Conservation (phyloP, 2,113 vertebrate species). For the Entomyzon cyanotis region DNA sequence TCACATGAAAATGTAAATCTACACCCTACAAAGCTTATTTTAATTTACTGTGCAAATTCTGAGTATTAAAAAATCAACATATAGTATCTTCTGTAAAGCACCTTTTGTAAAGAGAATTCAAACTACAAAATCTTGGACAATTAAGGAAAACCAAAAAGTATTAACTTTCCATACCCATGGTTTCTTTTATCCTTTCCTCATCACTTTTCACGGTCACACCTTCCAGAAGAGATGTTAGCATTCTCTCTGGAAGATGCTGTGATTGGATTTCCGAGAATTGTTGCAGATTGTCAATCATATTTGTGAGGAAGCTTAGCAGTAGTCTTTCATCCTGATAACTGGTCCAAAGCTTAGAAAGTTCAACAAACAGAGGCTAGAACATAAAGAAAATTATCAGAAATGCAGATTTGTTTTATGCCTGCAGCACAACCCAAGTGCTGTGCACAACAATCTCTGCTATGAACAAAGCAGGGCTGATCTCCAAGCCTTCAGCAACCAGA, state of each 20-base stretch:
- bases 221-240: conserved; percentile 75
- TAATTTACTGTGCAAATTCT: not conserved
- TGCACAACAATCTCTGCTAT: not conserved
- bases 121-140: not conserved
- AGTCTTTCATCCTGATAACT: conserved; percentile 84
- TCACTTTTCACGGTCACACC: conserved; percentile 82
- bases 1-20: not conserved
- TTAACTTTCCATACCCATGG: conserved; percentile 73
- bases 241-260: conserved; percentile 72
- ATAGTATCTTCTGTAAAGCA: not conserved
- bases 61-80: not conserved
- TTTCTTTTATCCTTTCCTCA: conserved; percentile 75
- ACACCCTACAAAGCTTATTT: not conserved
- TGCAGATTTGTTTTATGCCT: not conserved
- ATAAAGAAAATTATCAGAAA: not conserved
- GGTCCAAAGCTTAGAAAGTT: conserved; percentile 82
- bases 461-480: not conserved
- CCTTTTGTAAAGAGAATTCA: not conserved
- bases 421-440: not conserved
- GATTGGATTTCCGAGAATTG: conserved; percentile 77
- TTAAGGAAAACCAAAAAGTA: not conserved
- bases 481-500: not conserved
- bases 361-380: conserved; percentile 84
- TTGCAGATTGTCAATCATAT: conserved; percentile 75
- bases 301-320: conserved; percentile 79